These are phyloP conservation scores for Metacarcinus magister DNA, from an alignment of 2,888 invertebrate species.

Conservation along the genomic window DNA sequence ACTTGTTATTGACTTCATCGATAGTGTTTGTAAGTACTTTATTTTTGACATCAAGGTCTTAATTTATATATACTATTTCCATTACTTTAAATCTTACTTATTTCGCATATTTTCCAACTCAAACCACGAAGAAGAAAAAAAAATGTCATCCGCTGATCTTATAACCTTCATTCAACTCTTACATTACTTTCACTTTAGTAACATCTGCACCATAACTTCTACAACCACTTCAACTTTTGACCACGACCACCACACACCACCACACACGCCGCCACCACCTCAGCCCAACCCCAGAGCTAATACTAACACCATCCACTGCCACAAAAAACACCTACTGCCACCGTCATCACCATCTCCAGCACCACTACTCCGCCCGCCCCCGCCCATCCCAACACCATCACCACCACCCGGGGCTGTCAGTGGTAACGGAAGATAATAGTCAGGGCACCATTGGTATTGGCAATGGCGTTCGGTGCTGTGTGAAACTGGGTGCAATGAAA, in stretches of 20 bases:
- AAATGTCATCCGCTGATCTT: neutral
- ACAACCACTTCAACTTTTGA: neutral
- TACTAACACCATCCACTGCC: slow-evolving; percentile 19
- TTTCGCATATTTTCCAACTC: no score
- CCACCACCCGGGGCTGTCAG: slow-evolving; percentile 38
- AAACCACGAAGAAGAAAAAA: neutral
- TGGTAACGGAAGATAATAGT: slow-evolving; percentile 74
- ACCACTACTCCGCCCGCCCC: neutral
- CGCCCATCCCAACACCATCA: neutral
- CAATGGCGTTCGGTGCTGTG: slow-evolving; percentile 69
- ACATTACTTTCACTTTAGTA: neutral
- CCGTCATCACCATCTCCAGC: slow-evolving; percentile 41
- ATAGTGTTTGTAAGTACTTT: no score
- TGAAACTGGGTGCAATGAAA: slow-evolving; percentile 74
- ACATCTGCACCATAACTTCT: neutral
- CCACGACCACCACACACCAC: neutral
- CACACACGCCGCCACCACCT: neutral
- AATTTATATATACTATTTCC: no score
- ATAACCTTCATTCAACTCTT: neutral
- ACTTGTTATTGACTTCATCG: neutral
- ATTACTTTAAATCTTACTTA: no score
- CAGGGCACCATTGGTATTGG: slow-evolving; percentile 72
- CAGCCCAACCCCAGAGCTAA: neutral
- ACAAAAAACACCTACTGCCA: slow-evolving; percentile 35
- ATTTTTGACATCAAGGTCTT: no score